Evolutionary conservation across 1,140 invertebrate species (phyloP).

Genomic region (Conus ventricosus): DNA sequence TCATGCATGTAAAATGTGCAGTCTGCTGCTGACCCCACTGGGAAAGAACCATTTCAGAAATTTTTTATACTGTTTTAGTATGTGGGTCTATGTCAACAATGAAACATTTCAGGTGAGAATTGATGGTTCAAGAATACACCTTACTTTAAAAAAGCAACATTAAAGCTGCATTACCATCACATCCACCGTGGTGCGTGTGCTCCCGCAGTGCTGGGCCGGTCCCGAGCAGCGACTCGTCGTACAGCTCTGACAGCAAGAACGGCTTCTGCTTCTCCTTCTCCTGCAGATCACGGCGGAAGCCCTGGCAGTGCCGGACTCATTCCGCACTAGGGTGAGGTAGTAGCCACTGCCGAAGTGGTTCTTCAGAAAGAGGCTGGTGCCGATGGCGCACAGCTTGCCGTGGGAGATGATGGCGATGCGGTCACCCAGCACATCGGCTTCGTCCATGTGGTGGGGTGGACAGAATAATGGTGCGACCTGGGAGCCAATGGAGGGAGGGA

Average conservation of each 20-base stretch:
- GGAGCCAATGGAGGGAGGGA: background rate
- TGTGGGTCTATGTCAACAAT: too few species aligned
- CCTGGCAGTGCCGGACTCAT: conserved; percentile 38
- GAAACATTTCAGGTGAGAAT: background rate
- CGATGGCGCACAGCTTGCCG: conserved; percentile 80
- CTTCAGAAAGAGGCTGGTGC: conserved; percentile 82
- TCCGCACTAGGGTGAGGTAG: conserved; percentile 76
- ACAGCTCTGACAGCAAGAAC: conserved; percentile 36
- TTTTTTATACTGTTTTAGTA: too few species aligned
- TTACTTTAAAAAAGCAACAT: too few species aligned
- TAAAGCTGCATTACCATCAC: conserved; percentile 45
- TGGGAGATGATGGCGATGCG: conserved; percentile 82
- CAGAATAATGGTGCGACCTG: conserved; percentile 81
- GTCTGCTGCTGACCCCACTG: too few species aligned
- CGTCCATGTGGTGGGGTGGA: conserved; percentile 84
- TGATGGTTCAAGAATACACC: too few species aligned
- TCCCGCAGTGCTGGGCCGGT: conserved; percentile 51
- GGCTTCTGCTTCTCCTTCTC: conserved; percentile 41
- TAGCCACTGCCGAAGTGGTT: conserved; percentile 80
- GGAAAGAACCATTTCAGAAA: too few species aligned
- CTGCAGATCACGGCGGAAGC: conserved; percentile 13
- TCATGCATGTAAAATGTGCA: too few species aligned
- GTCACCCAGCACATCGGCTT: conserved; percentile 82
- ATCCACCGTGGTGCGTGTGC: conserved; percentile 51
- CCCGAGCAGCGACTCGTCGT: conserved; percentile 38